Base-by-base conservation (phyloP, 2,888 invertebrate genomes). In the Trachelus troglodyta region DNA sequence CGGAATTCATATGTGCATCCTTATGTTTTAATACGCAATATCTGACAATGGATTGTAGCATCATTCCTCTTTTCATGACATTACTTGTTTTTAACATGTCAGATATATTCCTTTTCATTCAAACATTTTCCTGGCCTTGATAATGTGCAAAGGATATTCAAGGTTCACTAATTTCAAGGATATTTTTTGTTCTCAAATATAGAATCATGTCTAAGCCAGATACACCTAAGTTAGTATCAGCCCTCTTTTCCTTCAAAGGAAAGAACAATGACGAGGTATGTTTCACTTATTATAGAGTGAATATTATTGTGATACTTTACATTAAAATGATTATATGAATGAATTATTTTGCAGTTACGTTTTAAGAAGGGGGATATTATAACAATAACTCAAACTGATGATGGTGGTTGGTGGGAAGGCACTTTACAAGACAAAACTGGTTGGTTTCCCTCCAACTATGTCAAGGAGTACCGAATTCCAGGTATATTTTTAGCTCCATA, bases 371-470 rank as follows among this genome's bases (percentile, higher is more conserved):
- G 98, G 77, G 99, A 99, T 92, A 93, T 98, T 84, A 99, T 99
- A 86, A 98, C 98, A 69, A 96, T 99, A 79, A 98, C 99, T 56
- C 99, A 99, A 92, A 95, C 95, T 79, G 96, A 97, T 89, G 98
- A 99, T 89, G 99, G 98, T 77, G 99, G 99, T 73, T 99, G 99
- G 99, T 99, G 99, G 99, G 99, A 99, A 93, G 99, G 99, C 23
- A 99, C 99, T 12, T 93, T 99, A 75, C 95, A 96, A 81, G 98
- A 97, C 85, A 97, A 97, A 91, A 99, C 99, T 82, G 99, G 98
- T 88, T 99, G 99, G 99, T 99, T 99, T 93, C 99, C 99, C 81
- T 97, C 97, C 90, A 99, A 99, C 93, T 99, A 98, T 94, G 98
- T 98, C 81, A 96, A 96, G 89, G 98, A 98, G 92, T 95, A 95